Conservation (phyloP, 2,888 invertebrate species). For the Hofmannophila pseudospretella region DNA sequence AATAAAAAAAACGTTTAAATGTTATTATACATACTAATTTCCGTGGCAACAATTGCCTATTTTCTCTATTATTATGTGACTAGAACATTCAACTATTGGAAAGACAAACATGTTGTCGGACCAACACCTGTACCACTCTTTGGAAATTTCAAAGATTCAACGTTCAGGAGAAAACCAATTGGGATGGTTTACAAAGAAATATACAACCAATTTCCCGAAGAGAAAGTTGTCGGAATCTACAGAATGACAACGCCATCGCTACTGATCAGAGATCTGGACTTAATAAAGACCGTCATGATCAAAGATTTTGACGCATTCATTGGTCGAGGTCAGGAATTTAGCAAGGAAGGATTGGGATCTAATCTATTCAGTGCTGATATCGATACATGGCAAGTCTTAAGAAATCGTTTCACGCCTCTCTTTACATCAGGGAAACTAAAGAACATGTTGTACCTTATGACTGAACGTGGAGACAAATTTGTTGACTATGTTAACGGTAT, state of each 20-base stretch:
- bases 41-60: background rate
- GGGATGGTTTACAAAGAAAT: constrained; percentile 27
- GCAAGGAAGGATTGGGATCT: constrained; percentile 34
- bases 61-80: constrained; percentile 29
- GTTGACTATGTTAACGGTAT: constrained; percentile 22
- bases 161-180: constrained; percentile 24
- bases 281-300: constrained; percentile 43
- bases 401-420: constrained; percentile 40
- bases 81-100: constrained; percentile 44
- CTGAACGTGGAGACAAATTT: constrained; percentile 34
- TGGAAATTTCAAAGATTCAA: constrained; percentile 34
- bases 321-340: constrained; percentile 40
- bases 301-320: constrained; percentile 44
- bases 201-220: constrained; percentile 35
- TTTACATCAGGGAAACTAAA: constrained; percentile 50
- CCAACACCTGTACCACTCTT: constrained; percentile 36
- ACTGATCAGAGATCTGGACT: constrained; percentile 43
- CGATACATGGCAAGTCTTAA: constrained; percentile 40
- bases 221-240: constrained; percentile 46
- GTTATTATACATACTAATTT: background rate
- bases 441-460: constrained; percentile 42
- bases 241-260: constrained; percentile 38
- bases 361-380: constrained; percentile 45
- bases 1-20: no score
- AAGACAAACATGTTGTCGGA: constrained; percentile 28